Base-by-base conservation (phyloP, 1,140 invertebrate genomes). In the Gryon sp. region DNA sequence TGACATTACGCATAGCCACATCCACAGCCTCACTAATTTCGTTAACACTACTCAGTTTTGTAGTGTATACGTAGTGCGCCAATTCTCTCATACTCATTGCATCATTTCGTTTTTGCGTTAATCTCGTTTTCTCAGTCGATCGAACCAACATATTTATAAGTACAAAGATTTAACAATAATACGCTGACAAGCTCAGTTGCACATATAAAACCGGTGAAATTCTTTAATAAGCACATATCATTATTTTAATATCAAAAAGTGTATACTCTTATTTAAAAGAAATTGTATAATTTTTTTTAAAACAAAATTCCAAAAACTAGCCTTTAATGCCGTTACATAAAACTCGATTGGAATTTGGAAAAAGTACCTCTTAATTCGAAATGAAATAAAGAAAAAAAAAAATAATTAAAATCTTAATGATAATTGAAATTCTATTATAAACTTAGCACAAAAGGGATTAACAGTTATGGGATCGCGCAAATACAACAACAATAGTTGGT, bases 401-500 rank as follows among this genome's bases (percentile, higher is more conserved):
- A n/a, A n/a, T n/a, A n/a, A n/a, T n/a, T n/a, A n/a, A n/a, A n/a
- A n/a, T n/a, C n/a, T n/a, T n/a, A n/a, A n/a, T n/a, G n/a, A n/a
- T n/a, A n/a, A n/a, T n/a, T n/a, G n/a, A n/a, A n/a, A n/a, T n/a
- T n/a, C n/a, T n/a, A n/a, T n/a, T 16, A 16, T 41, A 16, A 24
- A 41, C 11, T 38, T 18, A 52, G 40, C 50, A 34, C 20, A 12
- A 63, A 63, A 57, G 63, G n/a, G 63, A 55, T 59, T 12, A 34
- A 52, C 45, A 43, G 43, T 48, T 11, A 50, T 43, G 22, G 66
- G 53, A 7, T 60, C 19, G 26, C 66, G 45, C 53, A 70, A 70
- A 40, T 43, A 70, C 53, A 70, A 70, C 66, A 70, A 60, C 66
- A 52, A 60, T 26, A 52, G 12, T 32, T 24, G 12, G 26, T 60